Evolutionary conservation across 2,113 vertebrate genomes (phyloP), one percentile per base, ranked within the genome.

Genomic region (Anseranas semipalmata): DNA sequence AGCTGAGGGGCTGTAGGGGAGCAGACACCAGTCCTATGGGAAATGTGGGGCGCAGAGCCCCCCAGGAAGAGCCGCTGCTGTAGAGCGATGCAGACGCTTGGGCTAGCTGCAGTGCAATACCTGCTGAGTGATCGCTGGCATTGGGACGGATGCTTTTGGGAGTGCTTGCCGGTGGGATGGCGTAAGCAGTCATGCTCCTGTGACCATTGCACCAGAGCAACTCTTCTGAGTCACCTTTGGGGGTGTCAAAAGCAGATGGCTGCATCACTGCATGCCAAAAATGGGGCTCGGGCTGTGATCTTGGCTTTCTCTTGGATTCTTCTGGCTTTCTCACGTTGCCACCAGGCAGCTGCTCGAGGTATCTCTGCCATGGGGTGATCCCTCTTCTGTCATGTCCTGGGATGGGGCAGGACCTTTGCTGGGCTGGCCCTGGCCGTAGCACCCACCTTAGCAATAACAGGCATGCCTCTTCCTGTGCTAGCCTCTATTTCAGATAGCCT

Each of bases 21-120:
- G 53, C 41, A 56, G 65, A 10, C 15, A 39, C 5, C 39, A 9
- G 12, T 48, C 62, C 45, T 37, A 2, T 18, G 62, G 33, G 53
- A 16, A 16, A 12, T 12, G 3, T 0, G 9, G 30, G 10, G 18
- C 10, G 10, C 59, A 63, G 70, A 66, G 56, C 1, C 27, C 19
- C 33, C 13, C 33, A 12, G 65, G 33, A 68, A 20, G 35, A 27
- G 24, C 19, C 3, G 2, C 18, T 15, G 18, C 52, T 62, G 39
- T 15, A 53, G 43, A 0, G 3, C 6, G 39, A 39, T 10, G n/a
- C 39, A 21, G 73, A 46, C 30, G 15, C 52, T 33, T 3, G 2
- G 56, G 13, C 9, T 10, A 78, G 46, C 41, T 3, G 2, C n/a
- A 28, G 74, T 22, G 27, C 0, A 0, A 10, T 33, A 18, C 10